Evolutionary conservation across 2,113 vertebrate species (phyloP).

Genomic region (Phaethon lepturus): DNA sequence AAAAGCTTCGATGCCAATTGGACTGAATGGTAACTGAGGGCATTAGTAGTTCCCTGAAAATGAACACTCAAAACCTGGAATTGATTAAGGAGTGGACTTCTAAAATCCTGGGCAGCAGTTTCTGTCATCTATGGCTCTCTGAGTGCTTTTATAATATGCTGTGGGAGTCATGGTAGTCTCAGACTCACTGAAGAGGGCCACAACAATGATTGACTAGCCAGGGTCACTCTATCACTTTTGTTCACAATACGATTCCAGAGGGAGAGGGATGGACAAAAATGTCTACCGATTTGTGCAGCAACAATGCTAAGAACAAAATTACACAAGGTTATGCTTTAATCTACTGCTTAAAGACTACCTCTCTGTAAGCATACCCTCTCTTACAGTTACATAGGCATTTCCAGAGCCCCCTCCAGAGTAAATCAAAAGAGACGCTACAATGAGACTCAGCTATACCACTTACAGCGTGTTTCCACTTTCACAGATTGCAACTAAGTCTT

Average conservation of each 20-base stretch:
- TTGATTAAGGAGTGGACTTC: neutral
- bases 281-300: neutral
- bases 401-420: neutral
- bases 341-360: neutral
- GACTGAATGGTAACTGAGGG: neutral
- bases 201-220: neutral
- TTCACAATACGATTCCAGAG: neutral
- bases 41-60: constrained; percentile 1
- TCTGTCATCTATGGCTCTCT: neutral
- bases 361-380: neutral
- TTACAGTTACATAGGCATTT: neutral
- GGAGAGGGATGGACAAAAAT: neutral
- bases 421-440: neutral
- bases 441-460: rapidly evolving
- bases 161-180: neutral
- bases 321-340: neutral
- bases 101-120: neutral
- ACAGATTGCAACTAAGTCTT: neutral
- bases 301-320: neutral
- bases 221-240: neutral
- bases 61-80: neutral
- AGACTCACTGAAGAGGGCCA: neutral
- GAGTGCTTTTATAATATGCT: neutral
- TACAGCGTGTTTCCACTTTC: neutral
- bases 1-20: neutral